Base-by-base conservation (phyloP, 2,888 invertebrate species). In the Anarsia innoxiella region DNA sequence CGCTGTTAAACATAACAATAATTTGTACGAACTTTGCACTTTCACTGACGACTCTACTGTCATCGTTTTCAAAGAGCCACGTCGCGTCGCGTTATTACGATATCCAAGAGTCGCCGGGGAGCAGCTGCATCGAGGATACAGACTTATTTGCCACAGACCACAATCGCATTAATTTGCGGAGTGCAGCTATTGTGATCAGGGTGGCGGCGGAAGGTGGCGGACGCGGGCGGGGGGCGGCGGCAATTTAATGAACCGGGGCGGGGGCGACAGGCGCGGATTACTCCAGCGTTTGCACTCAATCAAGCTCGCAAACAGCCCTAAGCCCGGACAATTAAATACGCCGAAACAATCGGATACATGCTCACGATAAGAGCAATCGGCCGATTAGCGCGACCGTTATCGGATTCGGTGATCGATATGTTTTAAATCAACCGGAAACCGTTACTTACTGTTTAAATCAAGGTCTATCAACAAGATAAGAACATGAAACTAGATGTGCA, bases 211-310 rank as follows among this genome's bases (percentile, higher is more conserved):
- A 40, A 47, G 44, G 49, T 41, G 51, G 42, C 47, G 46, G 45
- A 44, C 40, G 42, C 47, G 46, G 45, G 45, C 40, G 41, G 49
- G 49, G 48, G 45, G 62, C 75, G 74, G 75, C 69, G 78, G 75
- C 72, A 5, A 25, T 9, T 82, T 82, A 83, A 83, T 80, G 80
- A 80, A 76, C 75, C 76, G 68, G 79, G 71, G 78, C 25, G 78
- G 64, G 72, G 72, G 67, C 70, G 79, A 78, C 79, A 70, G 69
- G 66, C 74, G 65, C 66, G 82, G 82, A 79, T 79, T 80, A 79
- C 82, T 72, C 80, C 76, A 12, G 59, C 75, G 75, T 77, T 80
- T 75, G 79, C 80, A 80, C 82, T 82, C 80, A 82, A 83, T 83
- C 82, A 82, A 71, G 69, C 79, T 71, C 71, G 77, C 83, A 78